Percentiles rank a stretch among this genome's conserved stretches.
Evolutionary conservation across 2,797 vertebrate species (phyloP).

Genomic region (Oreochromis grahami): DNA sequence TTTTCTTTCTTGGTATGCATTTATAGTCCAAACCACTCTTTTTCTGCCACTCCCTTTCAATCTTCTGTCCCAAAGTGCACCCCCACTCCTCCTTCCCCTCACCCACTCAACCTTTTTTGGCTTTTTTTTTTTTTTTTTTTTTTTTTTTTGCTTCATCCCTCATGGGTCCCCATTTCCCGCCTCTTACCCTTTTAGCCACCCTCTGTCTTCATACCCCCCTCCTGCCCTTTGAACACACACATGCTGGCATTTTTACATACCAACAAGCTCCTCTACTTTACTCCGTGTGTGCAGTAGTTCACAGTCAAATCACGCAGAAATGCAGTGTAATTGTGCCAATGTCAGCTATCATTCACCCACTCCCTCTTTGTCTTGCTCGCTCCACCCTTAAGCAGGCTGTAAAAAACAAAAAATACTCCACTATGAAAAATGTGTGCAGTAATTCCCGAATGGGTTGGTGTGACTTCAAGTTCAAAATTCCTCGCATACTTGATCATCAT

Average conservation of each 20-base stretch:
- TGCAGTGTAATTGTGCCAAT: conserved; percentile 66
- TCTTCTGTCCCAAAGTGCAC: conserved; percentile 31
- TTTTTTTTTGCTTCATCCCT: conserved; percentile 19
- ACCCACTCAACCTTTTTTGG: conserved; percentile 43
- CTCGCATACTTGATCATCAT: neutral
- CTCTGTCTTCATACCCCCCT: conserved; percentile 27
- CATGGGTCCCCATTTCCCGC: conserved; percentile 51
- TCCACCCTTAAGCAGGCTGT: conserved; percentile 16
- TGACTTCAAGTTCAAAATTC: conserved; percentile 27
- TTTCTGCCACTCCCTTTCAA: conserved; percentile 30
- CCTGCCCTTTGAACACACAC: neutral
- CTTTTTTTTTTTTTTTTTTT: neutral
- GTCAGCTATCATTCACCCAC: conserved; percentile 45
- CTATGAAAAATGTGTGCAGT: conserved; percentile 16
- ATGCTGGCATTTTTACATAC: neutral
- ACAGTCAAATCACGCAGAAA: conserved; percentile 72
- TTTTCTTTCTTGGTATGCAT: conserved; percentile 2
- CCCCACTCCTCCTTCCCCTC: conserved; percentile 7
- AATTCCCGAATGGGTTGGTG: conserved; percentile 11
- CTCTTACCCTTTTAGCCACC: conserved; percentile 53
- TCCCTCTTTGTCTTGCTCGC: conserved; percentile 1
- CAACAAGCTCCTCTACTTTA: conserved; percentile 15
- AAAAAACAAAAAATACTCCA: neutral
- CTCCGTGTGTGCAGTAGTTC: conserved; percentile 36
- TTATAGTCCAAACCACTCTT: conserved; percentile 16